phyloP scores from a whole-genome alignment of 2,888 invertebrate genomes.

The Athalia rosae region DNA sequence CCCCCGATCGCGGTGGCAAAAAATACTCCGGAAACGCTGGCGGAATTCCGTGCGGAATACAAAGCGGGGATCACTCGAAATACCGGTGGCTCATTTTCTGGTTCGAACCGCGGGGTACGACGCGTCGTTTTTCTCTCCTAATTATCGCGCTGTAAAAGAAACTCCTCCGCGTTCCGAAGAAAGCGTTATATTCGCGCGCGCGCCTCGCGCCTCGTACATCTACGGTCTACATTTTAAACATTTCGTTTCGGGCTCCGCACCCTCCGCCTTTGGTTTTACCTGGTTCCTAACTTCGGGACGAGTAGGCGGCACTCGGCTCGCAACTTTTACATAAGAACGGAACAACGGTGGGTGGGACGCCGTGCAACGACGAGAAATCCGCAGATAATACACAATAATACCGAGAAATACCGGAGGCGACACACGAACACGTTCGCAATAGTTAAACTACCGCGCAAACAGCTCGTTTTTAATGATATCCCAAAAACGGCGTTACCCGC shows the following conservation, averaged over 20 bases:
- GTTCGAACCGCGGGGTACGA: not conserved
- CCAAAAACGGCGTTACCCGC: no score
- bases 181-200: slow-evolving; percentile 2
- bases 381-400: slow-evolving; percentile 48
- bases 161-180: not conserved
- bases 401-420: slow-evolving; percentile 38
- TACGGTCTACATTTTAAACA: slow-evolving; percentile 30
- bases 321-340: slow-evolving; percentile 48
- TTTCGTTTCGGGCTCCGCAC: slow-evolving; percentile 25
- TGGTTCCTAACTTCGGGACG: slow-evolving; percentile 54
- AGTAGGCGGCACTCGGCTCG: slow-evolving; percentile 59
- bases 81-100: no score
- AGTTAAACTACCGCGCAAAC: slow-evolving; percentile 6
- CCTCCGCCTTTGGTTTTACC: slow-evolving; percentile 57
- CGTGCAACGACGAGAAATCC: slow-evolving; percentile 50
- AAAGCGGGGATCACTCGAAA: not conserved
- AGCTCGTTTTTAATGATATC: slow-evolving; percentile 4
- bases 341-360: slow-evolving; percentile 50
- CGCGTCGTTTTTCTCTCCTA: slow-evolving; percentile 50
- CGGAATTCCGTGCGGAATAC: slow-evolving; percentile 15
- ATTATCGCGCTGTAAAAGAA: slow-evolving; percentile 58
- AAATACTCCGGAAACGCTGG: not conserved
- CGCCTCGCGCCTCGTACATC: not conserved
- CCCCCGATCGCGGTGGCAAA: no score
- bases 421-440: slow-evolving; percentile 40